Evolutionary conservation across 1,140 invertebrate species (phyloP), one percentile per base, ranked within the genome.

Genomic region (Neelides sp.): DNA sequence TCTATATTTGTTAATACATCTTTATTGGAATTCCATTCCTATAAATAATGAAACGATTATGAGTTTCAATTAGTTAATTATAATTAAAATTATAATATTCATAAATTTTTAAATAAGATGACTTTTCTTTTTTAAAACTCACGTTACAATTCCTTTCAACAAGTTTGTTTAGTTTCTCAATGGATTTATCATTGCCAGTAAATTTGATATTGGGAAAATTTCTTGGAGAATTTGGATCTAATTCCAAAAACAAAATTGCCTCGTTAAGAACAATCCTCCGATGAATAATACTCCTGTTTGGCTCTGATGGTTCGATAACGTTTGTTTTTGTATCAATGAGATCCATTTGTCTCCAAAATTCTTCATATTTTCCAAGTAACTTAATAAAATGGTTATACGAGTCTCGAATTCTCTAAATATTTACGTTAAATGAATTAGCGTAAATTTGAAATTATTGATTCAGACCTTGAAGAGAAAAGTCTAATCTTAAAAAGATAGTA

Each of bases 331-430:
- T 19, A 40, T 56, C 49, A 4, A 56, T 23, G 15, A 44, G 23
- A 8, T 56, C 54, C 37, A 56, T 52, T 41, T 56, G 49, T n/a
- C 24, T 13, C 54, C 54, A 56, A 39, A 56, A 52, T 12, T 8
- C 1, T 12, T 27, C 23, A 17, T 19, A 52, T 19, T 36, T 52
- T 36, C 37, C 44, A 7, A 56, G 8, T 22, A 42, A 17, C 3
- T 24, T 17, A 5, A n/a, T 20, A 32, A 56, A 50, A 12, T 43
- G 27, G 17, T 34, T 24, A 39, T 43, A 24, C 13, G 45, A 45
- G 27, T 51, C 49, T 7, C 4, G 15, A 0, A 56, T 48, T 28
- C 23, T 30, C 54, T 56, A 24, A 22, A 44, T 13, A 27, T 28
- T 27, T 12, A 7, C 28, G 8, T 30, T 44, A 5, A 30, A 15